phyloP scores from a whole-genome alignment of 2,113 vertebrate species.

The Scopus umbretta region DNA sequence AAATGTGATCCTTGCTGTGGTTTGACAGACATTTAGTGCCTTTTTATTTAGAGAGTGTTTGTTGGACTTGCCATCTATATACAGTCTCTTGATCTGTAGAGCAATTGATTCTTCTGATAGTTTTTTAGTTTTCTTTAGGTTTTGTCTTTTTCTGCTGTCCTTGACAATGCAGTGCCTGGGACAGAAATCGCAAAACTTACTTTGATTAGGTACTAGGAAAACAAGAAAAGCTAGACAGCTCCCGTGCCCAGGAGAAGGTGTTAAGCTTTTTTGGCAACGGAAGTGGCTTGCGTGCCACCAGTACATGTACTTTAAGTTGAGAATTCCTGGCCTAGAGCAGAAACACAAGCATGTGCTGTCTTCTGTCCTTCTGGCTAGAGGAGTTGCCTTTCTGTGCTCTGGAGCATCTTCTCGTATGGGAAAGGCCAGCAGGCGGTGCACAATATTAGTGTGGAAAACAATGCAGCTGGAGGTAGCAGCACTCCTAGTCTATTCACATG shows the following conservation, averaged over 20 bases:
- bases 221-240: not conserved
- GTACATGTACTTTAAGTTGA: not conserved
- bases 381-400: not conserved
- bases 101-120: not conserved
- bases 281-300: not conserved
- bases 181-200: not conserved
- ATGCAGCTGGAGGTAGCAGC: not conserved
- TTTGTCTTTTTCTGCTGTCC: not conserved
- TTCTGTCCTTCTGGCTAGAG: not conserved
- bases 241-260: not conserved
- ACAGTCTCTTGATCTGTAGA: not conserved
- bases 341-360: not conserved
- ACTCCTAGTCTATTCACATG: not conserved
- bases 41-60: not conserved
- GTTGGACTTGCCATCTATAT: not conserved
- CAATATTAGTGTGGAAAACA: not conserved
- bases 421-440: not conserved
- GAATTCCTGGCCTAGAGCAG: slow-evolving; percentile 17
- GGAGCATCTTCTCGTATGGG: not conserved
- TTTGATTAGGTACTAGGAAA: not conserved
- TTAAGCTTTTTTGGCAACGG: not conserved
- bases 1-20: not conserved
- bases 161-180: not conserved
- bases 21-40: not conserved
- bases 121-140: not conserved